phyloP scores from a whole-genome alignment of 2,113 vertebrate genomes.

The Hassar affinis region DNA sequence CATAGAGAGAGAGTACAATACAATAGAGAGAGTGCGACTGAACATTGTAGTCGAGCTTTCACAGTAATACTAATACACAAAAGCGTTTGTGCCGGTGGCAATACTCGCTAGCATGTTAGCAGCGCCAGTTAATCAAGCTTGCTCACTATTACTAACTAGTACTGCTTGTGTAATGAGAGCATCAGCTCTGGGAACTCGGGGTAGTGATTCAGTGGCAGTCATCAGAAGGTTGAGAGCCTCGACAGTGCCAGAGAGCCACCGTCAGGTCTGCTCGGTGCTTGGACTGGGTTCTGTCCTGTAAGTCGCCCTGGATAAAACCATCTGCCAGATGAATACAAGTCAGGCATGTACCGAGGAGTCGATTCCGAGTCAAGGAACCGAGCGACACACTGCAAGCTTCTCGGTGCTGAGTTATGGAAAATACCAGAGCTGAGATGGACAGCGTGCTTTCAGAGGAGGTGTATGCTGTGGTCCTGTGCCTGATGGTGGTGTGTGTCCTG shows the following conservation, averaged over 20 bases:
- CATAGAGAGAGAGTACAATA: neutral
- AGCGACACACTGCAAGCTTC: neutral
- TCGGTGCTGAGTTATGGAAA: neutral
- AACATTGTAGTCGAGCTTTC: neutral
- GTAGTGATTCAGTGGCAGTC: neutral
- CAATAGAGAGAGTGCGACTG: neutral
- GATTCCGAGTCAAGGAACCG: conserved; percentile 7
- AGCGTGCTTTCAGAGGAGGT: neutral
- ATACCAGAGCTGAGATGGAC: neutral
- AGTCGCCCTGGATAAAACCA: neutral
- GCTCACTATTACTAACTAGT: neutral
- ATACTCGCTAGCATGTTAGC: neutral
- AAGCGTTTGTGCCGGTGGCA: neutral
- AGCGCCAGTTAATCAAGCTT: neutral
- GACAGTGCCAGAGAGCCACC: neutral
- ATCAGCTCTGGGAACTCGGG: neutral
- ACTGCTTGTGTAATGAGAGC: neutral
- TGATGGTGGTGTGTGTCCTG: neutral
- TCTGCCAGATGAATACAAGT: conserved; percentile 8
- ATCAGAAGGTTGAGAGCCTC: neutral
- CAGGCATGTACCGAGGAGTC: neutral
- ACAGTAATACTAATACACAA: neutral
- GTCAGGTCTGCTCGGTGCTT: neutral
- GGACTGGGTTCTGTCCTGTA: neutral
- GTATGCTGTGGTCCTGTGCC: neutral